Conservation (phyloP, 35 echinoderm and acorn worm genomes). For the Patiria miniata region DNA sequence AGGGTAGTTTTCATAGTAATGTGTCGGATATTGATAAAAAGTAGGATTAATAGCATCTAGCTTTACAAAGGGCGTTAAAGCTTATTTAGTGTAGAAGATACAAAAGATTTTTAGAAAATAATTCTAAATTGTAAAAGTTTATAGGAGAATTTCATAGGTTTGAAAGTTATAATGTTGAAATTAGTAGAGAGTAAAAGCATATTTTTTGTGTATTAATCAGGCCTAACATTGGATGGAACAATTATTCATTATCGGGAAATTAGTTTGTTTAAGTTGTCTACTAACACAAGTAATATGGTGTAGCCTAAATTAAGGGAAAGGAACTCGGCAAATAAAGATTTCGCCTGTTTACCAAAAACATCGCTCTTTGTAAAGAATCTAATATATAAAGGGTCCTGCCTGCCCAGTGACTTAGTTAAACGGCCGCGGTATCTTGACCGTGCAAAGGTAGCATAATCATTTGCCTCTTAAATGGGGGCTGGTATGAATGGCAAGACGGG, state of each 20-base stretch:
- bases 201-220: constrained; percentile 21
- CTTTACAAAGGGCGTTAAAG: constrained; percentile 64
- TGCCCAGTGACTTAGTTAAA: constrained; percentile 77
- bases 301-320: constrained; percentile 33
- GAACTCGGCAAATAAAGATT: constrained; percentile 76
- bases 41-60: constrained; percentile 46
- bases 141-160: not conserved
- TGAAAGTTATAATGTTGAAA: constrained; percentile 36
- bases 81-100: not conserved
- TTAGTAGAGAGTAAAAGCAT: constrained; percentile 18
- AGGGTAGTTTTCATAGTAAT: not conserved
- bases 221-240: constrained; percentile 11
- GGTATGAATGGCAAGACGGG: constrained; percentile 75
- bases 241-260: not conserved
- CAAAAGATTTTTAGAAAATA: not conserved
- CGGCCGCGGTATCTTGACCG: constrained; percentile 90
- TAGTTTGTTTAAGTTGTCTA: constrained; percentile 24
- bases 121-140: not conserved
- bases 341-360: constrained; percentile 96
- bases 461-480: constrained; percentile 76
- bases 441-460: constrained; percentile 95
- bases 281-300: constrained; percentile 45
- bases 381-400: constrained; percentile 56
- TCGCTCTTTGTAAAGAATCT: constrained; percentile 52
- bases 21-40: too few species aligned